These are phyloP conservation scores for Cyphomyrmex costatus DNA, from an alignment of 1,140 invertebrate species.

Conservation along the genomic window DNA sequence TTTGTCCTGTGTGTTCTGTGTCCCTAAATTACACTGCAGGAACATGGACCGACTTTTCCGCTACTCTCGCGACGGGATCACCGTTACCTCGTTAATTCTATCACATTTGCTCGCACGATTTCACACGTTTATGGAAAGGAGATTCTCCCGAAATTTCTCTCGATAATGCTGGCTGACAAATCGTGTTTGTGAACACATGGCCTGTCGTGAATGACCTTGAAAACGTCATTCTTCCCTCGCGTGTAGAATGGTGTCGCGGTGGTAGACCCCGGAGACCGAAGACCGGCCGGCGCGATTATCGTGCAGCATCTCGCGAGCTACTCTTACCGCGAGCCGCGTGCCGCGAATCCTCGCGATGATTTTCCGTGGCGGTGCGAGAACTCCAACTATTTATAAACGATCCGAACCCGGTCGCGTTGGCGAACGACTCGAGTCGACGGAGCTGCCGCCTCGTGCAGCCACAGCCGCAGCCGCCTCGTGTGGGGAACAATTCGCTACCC, in stretches of 20 bases:
- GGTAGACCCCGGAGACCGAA: neutral
- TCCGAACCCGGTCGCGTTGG: slow-evolving; percentile 84
- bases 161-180: neutral
- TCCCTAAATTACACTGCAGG: slow-evolving; percentile 1
- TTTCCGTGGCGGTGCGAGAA: slow-evolving; percentile 74
- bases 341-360: slow-evolving; percentile 72
- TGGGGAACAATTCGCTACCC: slow-evolving; percentile 85
- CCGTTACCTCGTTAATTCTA: neutral
- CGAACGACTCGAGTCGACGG: slow-evolving; percentile 76
- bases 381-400: slow-evolving; percentile 84
- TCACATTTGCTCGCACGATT: neutral
- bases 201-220: neutral
- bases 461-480: slow-evolving; percentile 50
- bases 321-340: slow-evolving; percentile 36
- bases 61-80: neutral
- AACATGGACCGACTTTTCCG: neutral
- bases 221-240: neutral
- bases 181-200: neutral
- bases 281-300: neutral
- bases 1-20: too few species aligned
- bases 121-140: neutral
- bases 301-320: slow-evolving; percentile 16
- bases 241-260: neutral
- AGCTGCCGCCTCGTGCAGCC: slow-evolving; percentile 65
- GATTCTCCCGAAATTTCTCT: neutral